Base-by-base conservation (phyloP, 2,888 invertebrate species). In the Philaethria dido region DNA sequence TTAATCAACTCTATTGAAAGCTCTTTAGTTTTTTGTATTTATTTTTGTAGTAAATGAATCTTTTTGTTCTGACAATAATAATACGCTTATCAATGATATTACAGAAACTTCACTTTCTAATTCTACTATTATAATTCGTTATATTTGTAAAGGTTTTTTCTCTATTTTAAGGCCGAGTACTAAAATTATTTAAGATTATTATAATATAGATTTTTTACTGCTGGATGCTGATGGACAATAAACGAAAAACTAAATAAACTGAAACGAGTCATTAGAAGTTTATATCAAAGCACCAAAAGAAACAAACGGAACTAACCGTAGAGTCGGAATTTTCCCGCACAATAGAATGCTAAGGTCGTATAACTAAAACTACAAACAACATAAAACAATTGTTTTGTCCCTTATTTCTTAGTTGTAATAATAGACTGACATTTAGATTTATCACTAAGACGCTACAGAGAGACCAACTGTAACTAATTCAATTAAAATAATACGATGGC, bases 381-480 rank as follows among this genome's bases (percentile, higher is more conserved):
- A 57, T 36, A 61, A 47, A 59, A 54, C 55, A 11, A 61, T 65
- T 65, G 62, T 70, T 68, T 68, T 62, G 48, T 54, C 65, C 65
- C 62, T 54, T 65, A 65, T 68, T 63, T 63, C 60, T 63, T 36
- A 50, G 18, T 52, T 5, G 22, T 62, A 64, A 54, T 36, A 50
- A 60, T 62, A 62, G 60, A 62, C 11, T 64, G 55, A 45, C 44
- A 55, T 29, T 22, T 55, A 64, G 33, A 55, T 36, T 45, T 44
- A 50, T 64, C 22, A 33, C 60, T 47, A 22, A 52, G 55, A 62
- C 16, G 45, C 54, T 62, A 64, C 52, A 39, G 22, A 45, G 45
- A 59, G 45, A 64, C 45, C 67, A 50, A 25, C 33, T 20, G 45
- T 22, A 16, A 54, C 52, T 70, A 70, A 70, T 68, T 70, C 33